Evolutionary conservation across 2,113 vertebrate genomes (phyloP).

Genomic region (Sinocyclocheilus maitianheensis): DNA sequence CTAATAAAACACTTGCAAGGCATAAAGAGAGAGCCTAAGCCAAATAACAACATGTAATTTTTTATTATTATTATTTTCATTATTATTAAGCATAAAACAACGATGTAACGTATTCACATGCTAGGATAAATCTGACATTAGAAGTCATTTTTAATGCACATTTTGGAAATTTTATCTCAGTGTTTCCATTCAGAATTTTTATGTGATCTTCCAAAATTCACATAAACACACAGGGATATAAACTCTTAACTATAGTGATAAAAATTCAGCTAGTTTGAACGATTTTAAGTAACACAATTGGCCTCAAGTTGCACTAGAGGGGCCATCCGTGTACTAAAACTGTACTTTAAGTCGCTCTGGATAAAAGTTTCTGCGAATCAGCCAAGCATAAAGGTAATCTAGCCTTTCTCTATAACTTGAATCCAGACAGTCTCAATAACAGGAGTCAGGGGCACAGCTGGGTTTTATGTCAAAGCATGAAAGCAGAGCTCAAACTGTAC

Average conservation of each 20-base stretch:
- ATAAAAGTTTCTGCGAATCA: neutral
- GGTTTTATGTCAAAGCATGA: slow-evolving; percentile 6
- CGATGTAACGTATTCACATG: neutral
- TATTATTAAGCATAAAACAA: neutral
- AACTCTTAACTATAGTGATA: too few species aligned
- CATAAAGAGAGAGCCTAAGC: too few species aligned
- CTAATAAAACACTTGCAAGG: too few species aligned
- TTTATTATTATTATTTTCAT: neutral
- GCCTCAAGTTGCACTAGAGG: neutral
- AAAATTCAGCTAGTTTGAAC: neutral
- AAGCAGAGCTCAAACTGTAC: slow-evolving; percentile 15
- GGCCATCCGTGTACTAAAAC: neutral
- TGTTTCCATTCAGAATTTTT: neutral
- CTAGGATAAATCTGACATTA: too few species aligned
- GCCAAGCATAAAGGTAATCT: neutral
- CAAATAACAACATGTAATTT: too few species aligned
- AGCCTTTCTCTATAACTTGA: neutral
- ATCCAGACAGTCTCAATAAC: neutral
- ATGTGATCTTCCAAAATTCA: too few species aligned
- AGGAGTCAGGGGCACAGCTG: neutral
- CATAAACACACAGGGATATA: too few species aligned
- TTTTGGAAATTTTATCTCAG: neutral
- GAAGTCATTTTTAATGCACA: too few species aligned
- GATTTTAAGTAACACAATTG: neutral
- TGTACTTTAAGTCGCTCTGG: neutral